Conservation (phyloP, 1,140 invertebrate genomes). For the Lasaia peninsularis region DNA sequence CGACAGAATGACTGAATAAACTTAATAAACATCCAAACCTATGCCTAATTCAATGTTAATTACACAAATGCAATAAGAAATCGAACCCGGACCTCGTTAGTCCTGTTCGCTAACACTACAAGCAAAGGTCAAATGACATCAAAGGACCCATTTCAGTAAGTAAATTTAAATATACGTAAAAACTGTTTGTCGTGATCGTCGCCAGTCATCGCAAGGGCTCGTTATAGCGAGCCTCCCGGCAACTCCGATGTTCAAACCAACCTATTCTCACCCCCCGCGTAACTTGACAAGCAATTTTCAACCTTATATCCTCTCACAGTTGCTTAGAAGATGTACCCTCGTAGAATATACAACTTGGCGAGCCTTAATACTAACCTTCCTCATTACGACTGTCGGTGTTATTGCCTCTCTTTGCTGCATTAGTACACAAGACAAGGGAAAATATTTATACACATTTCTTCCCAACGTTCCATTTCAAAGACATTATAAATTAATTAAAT, state of each 20-base stretch:
- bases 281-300: constrained; percentile 33
- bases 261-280: constrained; percentile 36
- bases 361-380: constrained; percentile 51
- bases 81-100: no score
- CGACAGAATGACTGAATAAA: no score
- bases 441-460: constrained; percentile 58
- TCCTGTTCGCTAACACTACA: no score
- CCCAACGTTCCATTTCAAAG: constrained; percentile 45
- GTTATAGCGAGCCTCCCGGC: constrained; percentile 59
- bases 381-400: constrained; percentile 68
- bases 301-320: constrained; percentile 36
- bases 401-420: constrained; percentile 57
- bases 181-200: constrained; percentile 44
- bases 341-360: constrained; percentile 27
- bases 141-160: not conserved
- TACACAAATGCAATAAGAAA: no score
- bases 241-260: constrained; percentile 32
- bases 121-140: not conserved
- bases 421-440: constrained; percentile 56
- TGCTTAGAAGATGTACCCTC: constrained; percentile 18
- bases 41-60: no score
- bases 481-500: constrained; percentile 2
- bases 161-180: constrained; percentile 42
- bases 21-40: no score
- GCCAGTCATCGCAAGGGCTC: constrained; percentile 51